A percentile compares a stretch with the other conserved stretches of the same genome.
phyloP scores from a whole-genome alignment of 2,797 vertebrate species.

The Myotis vivesi region DNA sequence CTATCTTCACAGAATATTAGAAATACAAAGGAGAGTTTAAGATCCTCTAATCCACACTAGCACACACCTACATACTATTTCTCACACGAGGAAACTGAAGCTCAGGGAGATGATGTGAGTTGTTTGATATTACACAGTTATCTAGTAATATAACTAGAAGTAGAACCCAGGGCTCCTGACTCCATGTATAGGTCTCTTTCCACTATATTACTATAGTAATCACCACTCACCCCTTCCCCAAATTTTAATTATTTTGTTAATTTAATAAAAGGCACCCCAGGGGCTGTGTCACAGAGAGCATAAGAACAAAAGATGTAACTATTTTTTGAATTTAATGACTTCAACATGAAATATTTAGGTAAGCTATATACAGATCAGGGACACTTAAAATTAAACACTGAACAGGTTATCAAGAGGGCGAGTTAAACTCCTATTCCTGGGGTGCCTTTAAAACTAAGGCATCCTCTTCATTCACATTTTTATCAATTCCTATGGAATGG shows the following conservation, averaged over 20 bases:
- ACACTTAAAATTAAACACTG: slow-evolving; percentile 5
- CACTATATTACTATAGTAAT: neutral
- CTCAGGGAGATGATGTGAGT: neutral
- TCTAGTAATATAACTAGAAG: neutral
- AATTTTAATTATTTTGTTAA: neutral
- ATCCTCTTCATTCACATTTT: neutral
- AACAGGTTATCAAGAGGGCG: neutral
- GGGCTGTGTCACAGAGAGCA: neutral
- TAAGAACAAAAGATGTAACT: neutral
- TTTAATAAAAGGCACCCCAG: neutral
- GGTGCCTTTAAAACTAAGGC: neutral
- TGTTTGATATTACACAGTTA: neutral
- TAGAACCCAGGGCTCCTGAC: neutral
- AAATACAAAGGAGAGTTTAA: neutral
- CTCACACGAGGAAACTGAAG: neutral
- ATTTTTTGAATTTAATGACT: slow-evolving; percentile 25
- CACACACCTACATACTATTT: neutral
- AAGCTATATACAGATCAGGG: neutral
- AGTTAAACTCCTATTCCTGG: neutral
- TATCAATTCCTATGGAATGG: neutral
- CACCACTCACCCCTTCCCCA: neutral
- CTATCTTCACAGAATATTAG: neutral
- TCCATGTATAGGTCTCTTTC: neutral
- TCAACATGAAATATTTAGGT: neutral
- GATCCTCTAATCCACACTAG: neutral